Evolutionary conservation across 2,888 invertebrate genomes (phyloP).

Genomic region (Plagodis dolabraria): DNA sequence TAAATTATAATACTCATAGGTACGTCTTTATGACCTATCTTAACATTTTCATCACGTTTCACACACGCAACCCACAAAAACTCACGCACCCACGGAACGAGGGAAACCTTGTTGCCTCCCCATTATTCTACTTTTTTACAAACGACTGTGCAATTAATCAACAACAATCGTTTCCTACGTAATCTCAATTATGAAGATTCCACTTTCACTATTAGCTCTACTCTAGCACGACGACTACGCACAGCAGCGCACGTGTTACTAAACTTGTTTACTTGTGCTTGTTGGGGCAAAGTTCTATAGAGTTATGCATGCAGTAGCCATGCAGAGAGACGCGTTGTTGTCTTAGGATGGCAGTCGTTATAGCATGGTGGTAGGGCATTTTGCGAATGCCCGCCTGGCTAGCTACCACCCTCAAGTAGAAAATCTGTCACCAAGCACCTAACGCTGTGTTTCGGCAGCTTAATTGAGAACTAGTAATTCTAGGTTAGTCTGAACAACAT

Average conservation of each 20-base stretch:
- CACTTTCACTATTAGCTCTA: conserved; percentile 62
- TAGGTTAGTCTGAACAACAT: too few species aligned
- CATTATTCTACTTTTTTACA: conserved; percentile 26
- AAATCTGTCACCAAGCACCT: too few species aligned
- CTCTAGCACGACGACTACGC: conserved; percentile 45
- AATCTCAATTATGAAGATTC: conserved; percentile 39
- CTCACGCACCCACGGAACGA: conserved; percentile 27
- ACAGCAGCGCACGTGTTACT: conserved; percentile 30
- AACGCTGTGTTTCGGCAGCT: too few species aligned
- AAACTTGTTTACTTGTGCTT: background rate
- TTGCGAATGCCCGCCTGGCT: too few species aligned
- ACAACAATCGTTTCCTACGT: conserved; percentile 44
- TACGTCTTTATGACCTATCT: background rate
- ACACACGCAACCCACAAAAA: conserved; percentile 16
- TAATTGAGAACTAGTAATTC: too few species aligned
- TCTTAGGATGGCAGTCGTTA: too few species aligned
- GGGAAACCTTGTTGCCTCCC: conserved; percentile 27
- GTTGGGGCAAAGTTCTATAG: conserved; percentile 3
- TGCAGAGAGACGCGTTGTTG: too few species aligned
- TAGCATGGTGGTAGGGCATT: too few species aligned
- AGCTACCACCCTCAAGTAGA: too few species aligned
- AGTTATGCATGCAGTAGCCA: too few species aligned
- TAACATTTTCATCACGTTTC: background rate
- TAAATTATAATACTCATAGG: background rate
- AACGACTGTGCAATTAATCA: conserved; percentile 37